A percentile compares a stretch with the other conserved stretches of the same genome.
Conservation (phyloP, 2,888 invertebrate genomes). For the Eurois occulta region DNA sequence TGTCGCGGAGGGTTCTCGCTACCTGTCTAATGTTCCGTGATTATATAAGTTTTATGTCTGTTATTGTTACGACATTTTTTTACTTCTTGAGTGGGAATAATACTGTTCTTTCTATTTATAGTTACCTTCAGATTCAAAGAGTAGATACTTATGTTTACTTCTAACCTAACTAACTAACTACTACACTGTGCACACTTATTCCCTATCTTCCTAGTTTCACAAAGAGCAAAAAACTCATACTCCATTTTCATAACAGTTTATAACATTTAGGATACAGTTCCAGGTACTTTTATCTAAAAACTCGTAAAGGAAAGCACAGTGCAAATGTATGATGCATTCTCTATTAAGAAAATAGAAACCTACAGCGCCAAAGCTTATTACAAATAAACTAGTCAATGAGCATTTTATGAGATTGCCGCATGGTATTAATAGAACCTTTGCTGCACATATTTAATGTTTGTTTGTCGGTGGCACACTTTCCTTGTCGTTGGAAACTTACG, state of each 20-base stretch:
- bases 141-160: too few species aligned
- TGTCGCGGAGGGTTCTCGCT: conserved; percentile 38
- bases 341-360: not conserved
- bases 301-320: not conserved
- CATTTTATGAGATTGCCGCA: too few species aligned
- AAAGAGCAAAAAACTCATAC: not conserved
- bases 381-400: not conserved
- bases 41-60: conserved; percentile 36
- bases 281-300: not conserved
- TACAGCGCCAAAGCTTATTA: not conserved
- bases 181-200: not conserved
- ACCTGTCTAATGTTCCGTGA: conserved; percentile 35
- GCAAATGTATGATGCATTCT: not conserved
- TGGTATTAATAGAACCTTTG: too few species aligned
- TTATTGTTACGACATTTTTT: conserved; percentile 37
- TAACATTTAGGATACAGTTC: not conserved
- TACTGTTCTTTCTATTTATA: not conserved
- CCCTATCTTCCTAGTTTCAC: not conserved
- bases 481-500: too few species aligned
- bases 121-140: not conserved
- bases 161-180: too few species aligned
- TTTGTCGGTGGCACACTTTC: too few species aligned
- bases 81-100: not conserved
- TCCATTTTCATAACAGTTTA: not conserved
- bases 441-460: too few species aligned